Base-by-base conservation (phyloP, 2,888 invertebrate species). In the Dastarcus helophoroides region DNA sequence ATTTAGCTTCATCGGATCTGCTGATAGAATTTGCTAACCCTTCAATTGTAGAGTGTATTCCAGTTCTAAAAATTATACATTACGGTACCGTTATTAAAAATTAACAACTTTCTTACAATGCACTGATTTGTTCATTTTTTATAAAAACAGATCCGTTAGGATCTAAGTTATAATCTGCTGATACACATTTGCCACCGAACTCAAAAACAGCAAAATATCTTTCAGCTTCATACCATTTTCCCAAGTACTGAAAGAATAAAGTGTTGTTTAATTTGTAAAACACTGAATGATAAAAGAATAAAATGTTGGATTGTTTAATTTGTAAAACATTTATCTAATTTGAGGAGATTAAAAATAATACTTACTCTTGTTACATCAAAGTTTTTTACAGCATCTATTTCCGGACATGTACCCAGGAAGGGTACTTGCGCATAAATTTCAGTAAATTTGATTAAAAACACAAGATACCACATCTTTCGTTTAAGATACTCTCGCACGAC, bases 191-290 rank as follows among this genome's bases (percentile, higher is more conserved):
- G 15, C 79, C 79, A 3, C 76, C 79, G 5, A 78, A 56, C 56
- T 84, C 76, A 53, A 80, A 79, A n/a, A 79, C 48, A 23, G 78
- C 74, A 47, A 81, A 81, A 56, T 83, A 85, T 46, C 77, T 73
- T 44, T 79, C 74, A 10, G 71, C 69, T 56, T 85, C 84, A 50
- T 76, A 84, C 84, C 84, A 85, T 47, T 71, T 71, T 22, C 85
- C 84, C 50, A 76, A 52, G 48, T 50, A 51, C 50, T 51, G 23
- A n/a, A n/a, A n/a, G n/a, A n/a, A n/a, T n/a, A n/a, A n/a, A n/a
- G n/a, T n/a, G n/a, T n/a, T n/a, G n/a, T n/a, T n/a, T n/a, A n/a
- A n/a, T n/a, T n/a, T n/a, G n/a, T n/a, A n/a, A n/a, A n/a, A n/a
- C n/a, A n/a, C n/a, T n/a, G n/a, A n/a, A n/a, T n/a, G n/a, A n/a